phyloP scores from a whole-genome alignment of 2,888 invertebrate species.

The Volucella bombylans region DNA sequence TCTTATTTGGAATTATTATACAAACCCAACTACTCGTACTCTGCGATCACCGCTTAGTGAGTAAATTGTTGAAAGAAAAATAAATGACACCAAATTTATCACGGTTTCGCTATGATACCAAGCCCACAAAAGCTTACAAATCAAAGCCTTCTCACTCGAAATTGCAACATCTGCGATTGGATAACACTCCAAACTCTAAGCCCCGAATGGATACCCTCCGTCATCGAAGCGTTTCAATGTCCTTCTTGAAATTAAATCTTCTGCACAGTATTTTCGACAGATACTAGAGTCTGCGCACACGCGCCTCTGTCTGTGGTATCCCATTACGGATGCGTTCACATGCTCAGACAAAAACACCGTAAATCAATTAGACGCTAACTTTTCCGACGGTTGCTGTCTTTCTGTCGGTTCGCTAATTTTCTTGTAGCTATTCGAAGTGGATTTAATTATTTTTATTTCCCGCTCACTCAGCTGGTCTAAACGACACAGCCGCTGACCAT shows the following conservation, averaged over 20 bases:
- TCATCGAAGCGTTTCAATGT: slow-evolving; percentile 58
- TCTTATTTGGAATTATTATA: not conserved
- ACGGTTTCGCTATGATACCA: slow-evolving; percentile 15
- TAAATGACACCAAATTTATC: slow-evolving; percentile 28
- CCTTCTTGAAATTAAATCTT: slow-evolving; percentile 53
- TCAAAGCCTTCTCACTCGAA: slow-evolving; percentile 39
- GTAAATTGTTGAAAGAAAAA: not conserved
- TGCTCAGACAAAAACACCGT: slow-evolving; percentile 56
- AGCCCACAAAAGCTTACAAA: slow-evolving; percentile 45
- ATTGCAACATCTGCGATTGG: slow-evolving; percentile 45
- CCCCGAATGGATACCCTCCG: not conserved
- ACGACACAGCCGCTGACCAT: slow-evolving; percentile 16
- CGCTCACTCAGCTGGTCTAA: slow-evolving; percentile 28
- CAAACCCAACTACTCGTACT: not conserved
- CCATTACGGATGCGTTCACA: slow-evolving; percentile 70
- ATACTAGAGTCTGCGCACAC: slow-evolving; percentile 18
- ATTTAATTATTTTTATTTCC: slow-evolving; percentile 62
- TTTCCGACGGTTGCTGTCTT: slow-evolving; percentile 68
- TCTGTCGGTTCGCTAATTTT: slow-evolving; percentile 63
- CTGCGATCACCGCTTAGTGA: not conserved
- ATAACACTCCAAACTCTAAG: slow-evolving; percentile 47
- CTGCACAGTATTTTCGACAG: slow-evolving; percentile 41
- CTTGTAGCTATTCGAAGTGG: slow-evolving; percentile 55
- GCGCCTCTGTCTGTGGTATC: slow-evolving; percentile 43
- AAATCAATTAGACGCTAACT: slow-evolving; percentile 71